Conservation (phyloP, 2,888 invertebrate genomes). For the Phalera bucephala region DNA sequence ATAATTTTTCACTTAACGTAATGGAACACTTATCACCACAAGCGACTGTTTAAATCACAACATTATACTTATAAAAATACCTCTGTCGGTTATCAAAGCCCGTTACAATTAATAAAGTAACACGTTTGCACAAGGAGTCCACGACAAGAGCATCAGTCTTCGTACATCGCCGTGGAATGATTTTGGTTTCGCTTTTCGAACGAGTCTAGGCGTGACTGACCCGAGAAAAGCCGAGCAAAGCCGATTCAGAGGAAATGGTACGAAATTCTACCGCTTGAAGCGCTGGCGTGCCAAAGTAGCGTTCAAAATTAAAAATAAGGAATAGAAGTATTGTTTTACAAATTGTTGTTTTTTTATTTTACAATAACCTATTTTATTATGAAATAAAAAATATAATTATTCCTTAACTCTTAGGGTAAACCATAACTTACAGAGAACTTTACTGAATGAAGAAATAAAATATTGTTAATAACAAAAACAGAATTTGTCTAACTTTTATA, state of each 20-base stretch:
- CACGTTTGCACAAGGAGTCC: conserved; percentile 70
- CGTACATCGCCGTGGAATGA: conserved; percentile 80
- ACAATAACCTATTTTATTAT: too few relatives aligned
- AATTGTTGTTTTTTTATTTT: too few relatives aligned
- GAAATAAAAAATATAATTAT: too few relatives aligned
- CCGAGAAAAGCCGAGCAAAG: conserved; percentile 65
- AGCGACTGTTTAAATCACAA: conserved; percentile 69
- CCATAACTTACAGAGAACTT: too few relatives aligned
- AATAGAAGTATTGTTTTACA: too few relatives aligned
- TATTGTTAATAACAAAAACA: too few relatives aligned
- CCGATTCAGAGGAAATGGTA: conserved; percentile 41
- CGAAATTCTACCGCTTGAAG: conserved; percentile 40
- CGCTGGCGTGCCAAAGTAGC: conserved; percentile 42
- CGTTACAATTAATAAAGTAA: conserved; percentile 68
- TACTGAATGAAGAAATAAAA: too few relatives aligned
- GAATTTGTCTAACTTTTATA: too few relatives aligned
- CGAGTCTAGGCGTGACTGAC: conserved; percentile 82
- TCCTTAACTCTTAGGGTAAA: too few relatives aligned
- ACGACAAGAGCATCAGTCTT: conserved; percentile 81
- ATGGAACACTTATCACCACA: conserved; percentile 72
- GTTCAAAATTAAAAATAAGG: conserved; percentile 21
- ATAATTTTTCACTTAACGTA: conserved; percentile 63
- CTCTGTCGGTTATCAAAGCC: conserved; percentile 62
- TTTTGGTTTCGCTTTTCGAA: conserved; percentile 78
- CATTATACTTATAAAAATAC: conserved; percentile 67